Evolutionary conservation across 2,888 invertebrate species (phyloP), one percentile per base, ranked within the genome.

Genomic region (Helicoverpa assulta): DNA sequence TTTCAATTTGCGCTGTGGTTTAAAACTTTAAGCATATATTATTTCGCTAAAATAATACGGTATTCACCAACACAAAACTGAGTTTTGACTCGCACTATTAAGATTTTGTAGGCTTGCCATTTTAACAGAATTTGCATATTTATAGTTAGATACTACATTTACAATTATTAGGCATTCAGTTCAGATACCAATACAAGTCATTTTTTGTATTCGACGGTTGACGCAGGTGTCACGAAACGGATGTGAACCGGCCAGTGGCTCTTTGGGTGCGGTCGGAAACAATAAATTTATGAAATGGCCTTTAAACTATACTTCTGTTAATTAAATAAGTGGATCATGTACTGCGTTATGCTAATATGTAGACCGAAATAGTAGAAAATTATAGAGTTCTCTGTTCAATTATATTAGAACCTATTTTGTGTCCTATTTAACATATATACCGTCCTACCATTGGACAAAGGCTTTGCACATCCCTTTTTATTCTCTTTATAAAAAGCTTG

Each of bases 201-300:
- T 37, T 57, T 70, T 80, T 64, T 70, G 43, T 73, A 70, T 55
- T 52, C 33, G 73, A 43, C 74, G 43, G 70, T 76, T 73, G 65
- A 73, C 58, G 82, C 91, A 91, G 90, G 90, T 91, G 90, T 82
- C 78, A 70, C 62, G 63, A 67, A 82, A 82, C 88, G 89, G 88
- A 87, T 84, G 86, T 75, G 68, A 82, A 84, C 83, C 76, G 82
- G 79, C 77, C 73, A 81, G 61, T 62, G 70, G 76, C 70, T 67
- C 73, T 67, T 68, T 72, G 76, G 80, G 83, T 67, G 76, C 70
- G 82, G 85, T 88, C 86, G 90, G 91, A 90, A 88, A 87, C 86
- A 80, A 87, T 89, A 87, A 87, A 88, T 88, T 85, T 66, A 64
- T 81, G 80, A 83, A 85, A 85, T 71, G 65, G 65, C 63, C 74